A percentile compares a stretch with the other conserved stretches of the same genome.
These are phyloP conservation scores for Mungos mungo DNA, from an alignment of 2,113 vertebrate species.

Conservation along the genomic window DNA sequence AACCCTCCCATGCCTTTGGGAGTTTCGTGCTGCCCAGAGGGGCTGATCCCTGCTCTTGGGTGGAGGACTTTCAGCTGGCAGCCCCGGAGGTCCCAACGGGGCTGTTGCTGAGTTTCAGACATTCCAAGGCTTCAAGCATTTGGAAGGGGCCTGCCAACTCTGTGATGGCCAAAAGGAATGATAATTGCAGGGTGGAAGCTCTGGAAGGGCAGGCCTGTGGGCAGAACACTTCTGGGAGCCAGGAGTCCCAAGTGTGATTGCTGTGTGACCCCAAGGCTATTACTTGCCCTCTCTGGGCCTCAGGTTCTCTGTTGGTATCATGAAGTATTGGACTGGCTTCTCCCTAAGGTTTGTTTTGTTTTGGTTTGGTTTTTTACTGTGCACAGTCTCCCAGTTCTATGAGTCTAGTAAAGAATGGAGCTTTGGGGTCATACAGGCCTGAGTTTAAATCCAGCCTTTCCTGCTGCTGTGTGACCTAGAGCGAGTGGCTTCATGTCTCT, in stretches of 20 bases:
- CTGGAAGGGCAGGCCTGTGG: not conserved
- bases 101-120: not conserved
- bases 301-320: not conserved
- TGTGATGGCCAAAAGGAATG: not conserved
- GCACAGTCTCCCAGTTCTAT: not conserved
- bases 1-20: accelerated
- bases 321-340: not conserved
- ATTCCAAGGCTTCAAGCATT: not conserved
- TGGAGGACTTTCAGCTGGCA: not conserved
- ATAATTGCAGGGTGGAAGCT: not conserved
- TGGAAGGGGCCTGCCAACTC: not conserved
- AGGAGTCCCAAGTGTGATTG: not conserved
- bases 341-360: not conserved
- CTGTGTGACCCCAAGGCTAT: not conserved
- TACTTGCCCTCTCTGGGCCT: not conserved
- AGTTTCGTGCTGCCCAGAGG: too few relatives aligned
- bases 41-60: not conserved
- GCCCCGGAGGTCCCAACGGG: not conserved
- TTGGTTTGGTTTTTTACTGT: not conserved
- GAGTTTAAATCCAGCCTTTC: not conserved
- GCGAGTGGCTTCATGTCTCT: not conserved
- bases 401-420: not conserved
- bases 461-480: not conserved
- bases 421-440: not conserved
- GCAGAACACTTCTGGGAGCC: not conserved